Percentiles rank a stretch among this genome's conserved stretches.
phyloP scores from a whole-genome alignment of 2,113 vertebrate genomes.

The Hirundichthys speculiger region DNA sequence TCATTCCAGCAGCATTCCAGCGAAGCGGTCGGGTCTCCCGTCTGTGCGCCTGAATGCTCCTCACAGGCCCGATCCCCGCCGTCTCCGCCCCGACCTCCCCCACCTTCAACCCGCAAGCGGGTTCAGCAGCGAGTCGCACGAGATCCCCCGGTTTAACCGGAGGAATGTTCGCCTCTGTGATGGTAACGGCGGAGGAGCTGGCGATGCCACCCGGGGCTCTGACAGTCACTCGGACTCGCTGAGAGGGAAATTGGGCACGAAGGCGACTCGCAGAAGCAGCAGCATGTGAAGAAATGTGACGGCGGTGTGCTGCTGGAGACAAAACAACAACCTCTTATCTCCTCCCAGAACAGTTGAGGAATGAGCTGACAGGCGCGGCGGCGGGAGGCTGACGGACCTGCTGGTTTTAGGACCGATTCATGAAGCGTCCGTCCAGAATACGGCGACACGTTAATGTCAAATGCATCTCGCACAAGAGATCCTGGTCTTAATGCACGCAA shows the following conservation, averaged over 20 bases:
- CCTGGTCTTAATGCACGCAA: too few species aligned
- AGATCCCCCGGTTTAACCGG: not conserved
- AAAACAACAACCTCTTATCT: conserved; percentile 21
- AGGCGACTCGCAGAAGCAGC: not conserved
- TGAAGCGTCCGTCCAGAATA: too few species aligned
- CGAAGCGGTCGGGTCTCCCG: conserved; percentile 45
- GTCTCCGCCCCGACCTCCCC: not conserved
- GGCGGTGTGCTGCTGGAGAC: not conserved
- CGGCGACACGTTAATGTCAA: too few species aligned
- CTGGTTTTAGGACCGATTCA: too few species aligned
- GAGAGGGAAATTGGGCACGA: not conserved
- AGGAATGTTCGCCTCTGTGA: not conserved
- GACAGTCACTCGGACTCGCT: conserved; percentile 8
- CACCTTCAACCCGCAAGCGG: too few species aligned
- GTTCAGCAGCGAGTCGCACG: too few species aligned
- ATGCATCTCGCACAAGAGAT: too few species aligned
- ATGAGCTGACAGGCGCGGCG: conserved; percentile 10
- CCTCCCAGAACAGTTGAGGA: not conserved
- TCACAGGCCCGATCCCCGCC: conserved; percentile 5
- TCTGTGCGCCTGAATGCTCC: conserved; percentile 14
- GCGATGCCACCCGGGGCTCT: conserved; percentile 13
- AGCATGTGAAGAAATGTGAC: not conserved
- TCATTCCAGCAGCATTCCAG: conserved; percentile 74
- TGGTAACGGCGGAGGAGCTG: not conserved
- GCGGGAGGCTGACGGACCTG: not conserved